A percentile compares a stretch with the other conserved stretches of the same genome.
Evolutionary conservation across 2,888 invertebrate species (phyloP).

Genomic region (Teleiodes luculella): DNA sequence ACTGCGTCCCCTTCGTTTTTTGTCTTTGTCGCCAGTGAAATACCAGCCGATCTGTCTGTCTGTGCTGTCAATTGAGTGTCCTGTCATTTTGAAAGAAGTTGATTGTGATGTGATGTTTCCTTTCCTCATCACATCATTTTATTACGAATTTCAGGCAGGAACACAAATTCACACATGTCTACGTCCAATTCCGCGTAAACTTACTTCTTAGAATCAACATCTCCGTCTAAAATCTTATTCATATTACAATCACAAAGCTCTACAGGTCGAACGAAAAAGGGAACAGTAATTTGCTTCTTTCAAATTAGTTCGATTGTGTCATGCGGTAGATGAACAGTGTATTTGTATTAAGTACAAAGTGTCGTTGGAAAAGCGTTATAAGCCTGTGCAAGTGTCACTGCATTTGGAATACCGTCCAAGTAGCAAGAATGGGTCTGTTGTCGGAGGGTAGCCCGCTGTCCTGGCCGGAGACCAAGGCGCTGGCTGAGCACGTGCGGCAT

Average conservation of each 20-base stretch:
- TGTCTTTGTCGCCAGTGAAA: too few species aligned
- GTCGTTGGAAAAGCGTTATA: constrained; percentile 23
- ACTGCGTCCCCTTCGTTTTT: too few species aligned
- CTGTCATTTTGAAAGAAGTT: too few species aligned
- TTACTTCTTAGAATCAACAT: background rate
- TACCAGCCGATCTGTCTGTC: too few species aligned
- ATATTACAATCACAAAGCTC: background rate
- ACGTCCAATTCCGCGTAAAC: background rate
- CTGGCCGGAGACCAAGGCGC: constrained; percentile 96
- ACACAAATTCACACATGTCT: background rate
- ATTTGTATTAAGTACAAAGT: constrained; percentile 25
- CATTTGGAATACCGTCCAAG: constrained; percentile 23
- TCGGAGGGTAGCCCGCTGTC: constrained; percentile 95
- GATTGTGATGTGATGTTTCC: too few species aligned
- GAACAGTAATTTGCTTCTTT: background rate
- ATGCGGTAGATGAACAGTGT: constrained; percentile 36
- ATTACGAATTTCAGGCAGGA: background rate
- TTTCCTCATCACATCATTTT: too few species aligned
- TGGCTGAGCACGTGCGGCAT: constrained; percentile 93
- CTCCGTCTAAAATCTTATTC: background rate
- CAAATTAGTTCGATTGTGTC: constrained; percentile 8
- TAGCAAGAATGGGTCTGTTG: constrained; percentile 90
- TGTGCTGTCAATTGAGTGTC: too few species aligned
- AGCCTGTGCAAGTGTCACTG: constrained; percentile 27
- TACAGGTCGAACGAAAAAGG: background rate